Base-by-base conservation (phyloP, 2,113 vertebrate genomes). In the Heterotis niloticus region DNA sequence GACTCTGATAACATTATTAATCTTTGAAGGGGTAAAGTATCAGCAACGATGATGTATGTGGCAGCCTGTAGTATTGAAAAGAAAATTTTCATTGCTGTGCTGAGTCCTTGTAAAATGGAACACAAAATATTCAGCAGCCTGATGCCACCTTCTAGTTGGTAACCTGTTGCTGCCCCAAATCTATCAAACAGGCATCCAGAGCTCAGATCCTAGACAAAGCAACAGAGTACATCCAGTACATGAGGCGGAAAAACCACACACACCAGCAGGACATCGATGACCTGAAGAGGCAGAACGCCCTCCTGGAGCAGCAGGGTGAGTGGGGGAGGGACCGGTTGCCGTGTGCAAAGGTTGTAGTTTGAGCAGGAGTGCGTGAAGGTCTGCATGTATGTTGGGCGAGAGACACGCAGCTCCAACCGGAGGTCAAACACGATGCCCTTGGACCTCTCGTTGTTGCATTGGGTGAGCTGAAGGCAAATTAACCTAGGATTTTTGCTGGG, bases 131-230 rank as follows among this genome's bases (percentile, higher is more conserved):
- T 59, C 52, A 59, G 26, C 10, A n/a, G 64, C 54, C 26, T 13
- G 18, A 82, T 85, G 65, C 81, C 75, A 59, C 79, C 29, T 87
- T 86, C 84, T 62, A 86, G 83, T 83, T 85, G 89, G 60, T 90
- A 82, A 85, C 85, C 88, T 85, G 80, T 91, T 87, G 88, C 88
- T 91, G 90, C 91, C 88, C 87, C 88, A 85, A 85, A 83, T 88
- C 80, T 80, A 89, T n/a, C 85, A 83, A 92, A 93, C 95, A 98
- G 96, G 96, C 96, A 87, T 98, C 96, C 89, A 94, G 96, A 91
- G 96, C 96, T 87, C 96, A 98, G 94, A 98, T 98, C 92, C 93
- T 98, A 93, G 96, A 98, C 90, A 97, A 98, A 96, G 96, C 96
- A 88, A 98, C 96, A 87, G 96, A 98, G 90, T 98, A 98, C 88